phyloP scores from a whole-genome alignment of 2,888 invertebrate genomes.

The Ischnus inquisitorius region DNA sequence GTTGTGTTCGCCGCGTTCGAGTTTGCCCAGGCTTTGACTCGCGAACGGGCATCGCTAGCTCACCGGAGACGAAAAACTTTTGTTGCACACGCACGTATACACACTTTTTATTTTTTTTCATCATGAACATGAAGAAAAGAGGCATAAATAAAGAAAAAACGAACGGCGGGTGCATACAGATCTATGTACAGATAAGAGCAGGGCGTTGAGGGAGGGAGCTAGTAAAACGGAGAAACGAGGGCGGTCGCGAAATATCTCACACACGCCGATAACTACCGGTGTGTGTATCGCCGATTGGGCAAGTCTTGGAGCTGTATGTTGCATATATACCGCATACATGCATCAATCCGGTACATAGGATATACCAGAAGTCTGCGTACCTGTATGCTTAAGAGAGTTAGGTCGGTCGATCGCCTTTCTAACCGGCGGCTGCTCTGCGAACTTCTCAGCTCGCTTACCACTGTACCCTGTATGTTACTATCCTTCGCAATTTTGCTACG shows the following conservation, averaged over 20 bases:
- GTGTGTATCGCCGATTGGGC: slow-evolving; percentile 66
- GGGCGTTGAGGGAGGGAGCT: slow-evolving; percentile 17
- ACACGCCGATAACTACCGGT: slow-evolving; percentile 50
- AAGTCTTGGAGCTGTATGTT: slow-evolving; percentile 46
- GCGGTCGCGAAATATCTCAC: slow-evolving; percentile 77
- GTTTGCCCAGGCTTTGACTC: background rate
- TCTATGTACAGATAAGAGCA: background rate
- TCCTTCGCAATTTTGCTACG: slow-evolving; percentile 3
- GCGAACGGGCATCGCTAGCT: background rate
- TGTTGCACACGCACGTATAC: background rate
- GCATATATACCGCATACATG: slow-evolving; percentile 47
- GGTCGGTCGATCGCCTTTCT: slow-evolving; percentile 79
- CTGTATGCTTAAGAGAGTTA: slow-evolving; percentile 37
- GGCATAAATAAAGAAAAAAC: background rate
- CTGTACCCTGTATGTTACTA: slow-evolving; percentile 38
- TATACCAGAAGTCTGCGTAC: slow-evolving; percentile 57
- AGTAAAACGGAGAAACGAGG: slow-evolving; percentile 63
- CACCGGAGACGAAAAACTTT: background rate
- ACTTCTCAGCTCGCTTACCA: slow-evolving; percentile 54
- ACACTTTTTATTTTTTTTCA: background rate
- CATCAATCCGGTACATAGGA: slow-evolving; percentile 21
- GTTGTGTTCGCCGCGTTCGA: background rate
- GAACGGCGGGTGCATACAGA: background rate
- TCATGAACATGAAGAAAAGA: background rate
- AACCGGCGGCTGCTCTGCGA: slow-evolving; percentile 73